These are phyloP conservation scores for Dorcus parallelipipedus DNA, from an alignment of 2,888 invertebrate genomes.

Conservation along the genomic window DNA sequence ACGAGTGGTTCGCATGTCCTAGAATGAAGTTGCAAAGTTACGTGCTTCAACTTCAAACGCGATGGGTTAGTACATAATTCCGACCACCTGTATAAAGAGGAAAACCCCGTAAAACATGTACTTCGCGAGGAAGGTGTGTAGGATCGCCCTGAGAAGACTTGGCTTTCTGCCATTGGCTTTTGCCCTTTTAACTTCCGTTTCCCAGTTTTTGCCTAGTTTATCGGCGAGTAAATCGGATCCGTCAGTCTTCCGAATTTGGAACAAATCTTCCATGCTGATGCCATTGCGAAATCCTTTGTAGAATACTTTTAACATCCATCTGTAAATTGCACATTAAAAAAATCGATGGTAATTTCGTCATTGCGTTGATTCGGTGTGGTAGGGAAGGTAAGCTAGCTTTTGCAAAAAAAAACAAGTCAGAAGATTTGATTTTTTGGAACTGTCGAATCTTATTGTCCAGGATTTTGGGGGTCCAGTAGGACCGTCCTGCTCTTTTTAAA, in stretches of 20 bases:
- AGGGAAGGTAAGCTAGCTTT: too few species aligned
- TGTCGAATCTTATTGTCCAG: too few species aligned
- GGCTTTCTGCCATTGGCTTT: constrained; percentile 53
- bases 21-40: constrained; percentile 18
- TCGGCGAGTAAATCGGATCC: constrained; percentile 61
- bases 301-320: constrained; percentile 42
- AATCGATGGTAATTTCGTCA: background rate
- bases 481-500: background rate
- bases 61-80: constrained; percentile 50
- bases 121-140: constrained; percentile 56
- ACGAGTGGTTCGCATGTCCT: constrained; percentile 64
- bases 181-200: constrained; percentile 55
- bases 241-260: constrained; percentile 58
- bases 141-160: constrained; percentile 55
- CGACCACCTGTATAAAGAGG: constrained; percentile 52
- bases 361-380: background rate
- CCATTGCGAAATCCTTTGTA: constrained; percentile 57
- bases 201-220: constrained; percentile 60
- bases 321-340: constrained; percentile 20
- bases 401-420: too few species aligned
- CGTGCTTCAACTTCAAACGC: background rate
- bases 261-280: constrained; percentile 62
- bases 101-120: constrained; percentile 57
- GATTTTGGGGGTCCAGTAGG: too few species aligned
- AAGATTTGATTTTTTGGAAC: too few species aligned